Base-by-base conservation (phyloP, 2,797 vertebrate species). In the Brachyrhaphis roseni region DNA sequence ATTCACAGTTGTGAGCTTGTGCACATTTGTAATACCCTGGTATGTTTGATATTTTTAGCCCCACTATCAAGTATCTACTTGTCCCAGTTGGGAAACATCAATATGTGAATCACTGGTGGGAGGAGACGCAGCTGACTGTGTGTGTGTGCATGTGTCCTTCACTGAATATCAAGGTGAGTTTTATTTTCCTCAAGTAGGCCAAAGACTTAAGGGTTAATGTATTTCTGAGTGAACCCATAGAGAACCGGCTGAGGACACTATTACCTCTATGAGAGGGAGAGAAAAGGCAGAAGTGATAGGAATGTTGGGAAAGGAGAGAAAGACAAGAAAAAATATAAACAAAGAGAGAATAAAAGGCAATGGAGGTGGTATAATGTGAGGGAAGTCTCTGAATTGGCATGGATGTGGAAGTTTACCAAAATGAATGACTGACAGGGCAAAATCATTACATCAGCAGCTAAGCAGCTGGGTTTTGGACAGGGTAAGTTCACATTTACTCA, bases 131-230 rank as follows among this genome's bases (percentile, higher is more conserved):
- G 77, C 74, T 83, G 57, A 46, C 34, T 72, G 28, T 81, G 36
- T 80, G 26, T 77, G 41, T 78, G 70, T 74, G 75, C 53, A n/a
- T 76, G n/a, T 91, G 90, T 84, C 92, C 90, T 93, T 93, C 90
- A 59, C 77, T 83, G 76, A 83, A 77, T 87, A 85, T 89, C 87
- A 92, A 94, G 89, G 91, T 92, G 79, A 92, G 2, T 3, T 72
- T 2, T 53, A 34, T 71, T 72, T 80, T 76, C 51, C 57, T 41
- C 72, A 93, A 92, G 83, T 92, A 91, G 92, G 90, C 86, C 91
- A 94, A 78, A 79, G 82, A 88, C 73, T 81, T 73, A 88, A 88
- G 89, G 83, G 91, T 92, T 93, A 92, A 93, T 93, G 89, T 87
- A 81, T 92, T 92, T 92, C 88, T 23, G 78, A 84, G 84, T 83